Conservation (phyloP, 2,888 invertebrate species). For the Meandrusa payeni region DNA sequence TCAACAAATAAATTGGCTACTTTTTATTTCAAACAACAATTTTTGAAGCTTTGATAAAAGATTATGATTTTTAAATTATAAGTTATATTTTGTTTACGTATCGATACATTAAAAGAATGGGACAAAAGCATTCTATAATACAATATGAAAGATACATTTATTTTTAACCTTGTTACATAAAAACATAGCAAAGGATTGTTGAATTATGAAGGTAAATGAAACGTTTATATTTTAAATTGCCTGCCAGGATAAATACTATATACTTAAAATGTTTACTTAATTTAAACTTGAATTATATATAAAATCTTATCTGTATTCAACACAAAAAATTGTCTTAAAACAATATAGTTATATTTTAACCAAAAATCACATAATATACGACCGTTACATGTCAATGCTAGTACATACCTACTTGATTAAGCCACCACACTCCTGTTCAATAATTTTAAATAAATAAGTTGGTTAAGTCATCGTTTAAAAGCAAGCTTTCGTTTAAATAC, state of each 20-base stretch:
- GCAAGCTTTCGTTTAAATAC: conserved; percentile 67
- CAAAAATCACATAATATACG: conserved; percentile 4
- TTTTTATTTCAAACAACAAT: conserved; percentile 24
- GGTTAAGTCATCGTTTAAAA: conserved; percentile 60
- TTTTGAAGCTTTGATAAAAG: conserved; percentile 32
- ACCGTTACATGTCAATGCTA: conserved; percentile 35
- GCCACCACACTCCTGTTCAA: conserved; percentile 71
- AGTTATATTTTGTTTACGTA: no score
- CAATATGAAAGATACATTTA: no score
- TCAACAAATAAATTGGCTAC: conserved; percentile 24
- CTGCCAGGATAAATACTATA: conserved; percentile 2
- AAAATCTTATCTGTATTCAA: conserved; percentile 24
- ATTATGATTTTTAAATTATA: neutral
- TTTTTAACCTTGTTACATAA: no score
- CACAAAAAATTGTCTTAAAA: conserved; percentile 20
- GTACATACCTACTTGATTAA: conserved; percentile 69
- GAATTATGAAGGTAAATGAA: no score
- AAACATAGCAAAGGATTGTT: no score
- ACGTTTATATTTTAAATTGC: no score
- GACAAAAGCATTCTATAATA: no score
- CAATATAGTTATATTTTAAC: conserved; percentile 11
- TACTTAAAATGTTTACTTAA: conserved; percentile 3
- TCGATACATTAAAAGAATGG: no score
- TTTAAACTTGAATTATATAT: conserved; percentile 17
- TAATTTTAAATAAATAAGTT: conserved; percentile 50